These are phyloP conservation scores for Polydrusus pterygomalis DNA, from an alignment of 2,888 invertebrate genomes.

Conservation along the genomic window DNA sequence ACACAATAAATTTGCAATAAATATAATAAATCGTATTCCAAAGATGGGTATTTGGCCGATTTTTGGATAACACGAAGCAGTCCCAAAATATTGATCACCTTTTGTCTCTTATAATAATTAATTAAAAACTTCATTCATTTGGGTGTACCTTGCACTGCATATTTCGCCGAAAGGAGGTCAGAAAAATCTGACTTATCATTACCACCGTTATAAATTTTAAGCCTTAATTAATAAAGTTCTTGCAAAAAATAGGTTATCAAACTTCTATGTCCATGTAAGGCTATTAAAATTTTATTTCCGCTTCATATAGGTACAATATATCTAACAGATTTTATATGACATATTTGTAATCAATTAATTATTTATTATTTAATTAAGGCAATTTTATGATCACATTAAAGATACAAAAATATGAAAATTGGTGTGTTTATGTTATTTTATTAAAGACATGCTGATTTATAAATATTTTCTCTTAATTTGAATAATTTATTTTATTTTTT, in stretches of 20 bases:
- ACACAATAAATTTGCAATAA: too few relatives aligned
- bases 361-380: conserved; percentile 1
- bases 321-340: not conserved
- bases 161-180: conserved; percentile 4
- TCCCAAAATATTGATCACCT: conserved; percentile 14
- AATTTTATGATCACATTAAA: conserved; percentile 6
- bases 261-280: not conserved
- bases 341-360: conserved; percentile 1
- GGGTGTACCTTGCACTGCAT: conserved; percentile 12
- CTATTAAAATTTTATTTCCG: conserved; percentile 14
- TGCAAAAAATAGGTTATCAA: conserved; percentile 18
- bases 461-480: conserved; percentile 18
- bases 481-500: conserved; percentile 10
- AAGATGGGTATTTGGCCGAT: too few relatives aligned
- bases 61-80: too few relatives aligned
- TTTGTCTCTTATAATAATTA: not conserved
- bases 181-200: conserved; percentile 9
- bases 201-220: conserved; percentile 10
- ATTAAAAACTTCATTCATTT: conserved; percentile 9
- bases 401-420: conserved; percentile 16
- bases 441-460: not conserved
- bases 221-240: conserved; percentile 10
- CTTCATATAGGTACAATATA: not conserved
- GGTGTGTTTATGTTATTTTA: not conserved
- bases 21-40: too few relatives aligned